Evolutionary conservation across 2,113 vertebrate genomes (phyloP), one percentile per base, ranked within the genome.

Genomic region (Nerophis lumbriciformis): DNA sequence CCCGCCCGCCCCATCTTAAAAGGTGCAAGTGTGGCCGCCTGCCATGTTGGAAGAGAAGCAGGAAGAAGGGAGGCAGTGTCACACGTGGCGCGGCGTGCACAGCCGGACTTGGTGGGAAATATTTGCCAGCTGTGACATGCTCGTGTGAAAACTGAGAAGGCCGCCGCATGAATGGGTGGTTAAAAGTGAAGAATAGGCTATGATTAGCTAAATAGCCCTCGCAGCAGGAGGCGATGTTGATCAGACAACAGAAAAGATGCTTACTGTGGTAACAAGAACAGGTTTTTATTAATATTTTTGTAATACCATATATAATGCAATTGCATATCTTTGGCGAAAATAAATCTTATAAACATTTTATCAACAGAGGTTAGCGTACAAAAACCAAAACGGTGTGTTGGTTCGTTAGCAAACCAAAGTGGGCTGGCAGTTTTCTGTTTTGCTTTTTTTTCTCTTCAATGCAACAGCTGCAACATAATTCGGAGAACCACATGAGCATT

Each of bases 271-370:
- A 98, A 95, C 91, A 94, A 96, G 88, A 90, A 87, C 84, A 84
- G 78, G 90, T 86, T 95, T 85, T 98, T 98, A 88, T 88, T 88
- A 85, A 87, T 96, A 96, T 45, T 96, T 97, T 88, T 93, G 92
- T 90, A 96, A 97, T 96, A 95, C 92, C 94, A 95, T 93, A 92
- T 95, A 95, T 96, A 95, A 95, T 94, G 95, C 94, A 90, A 95
- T 94, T 94, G 94, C 92, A 96, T 97, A 93, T 99, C 96, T 99
- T 99, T 99, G 97, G 96, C 95, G 95, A 99, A 99, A 99, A 99
- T 99, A 99, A 98, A 97, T 92, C 96, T 97, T 97, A 97, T 97
- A 95, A 98, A 98, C 95, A 94, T 97, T 94, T 95, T 92, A 95
- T 97, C 92, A 95, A 96, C 94, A 96, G 92, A 95, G 93, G 93